Evolutionary conservation across 2,888 invertebrate genomes (phyloP), one percentile per base, ranked within the genome.

Genomic region (Allygus modestus): DNA sequence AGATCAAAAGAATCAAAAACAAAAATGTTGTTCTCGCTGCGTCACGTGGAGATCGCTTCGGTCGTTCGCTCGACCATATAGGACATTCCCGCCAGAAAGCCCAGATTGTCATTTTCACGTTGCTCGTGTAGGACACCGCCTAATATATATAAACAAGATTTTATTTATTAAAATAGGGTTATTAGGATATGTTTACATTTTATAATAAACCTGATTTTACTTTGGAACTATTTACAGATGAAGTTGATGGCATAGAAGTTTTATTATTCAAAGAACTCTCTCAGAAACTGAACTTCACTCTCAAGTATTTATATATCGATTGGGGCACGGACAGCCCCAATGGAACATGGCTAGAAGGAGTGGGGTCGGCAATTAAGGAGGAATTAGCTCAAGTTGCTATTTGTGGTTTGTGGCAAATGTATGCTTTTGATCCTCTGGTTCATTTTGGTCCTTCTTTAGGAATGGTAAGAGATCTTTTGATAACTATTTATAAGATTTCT

Each of bases 341-440:
- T 41, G 71, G 71, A 20, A 71, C 71, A 2, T 71, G 37, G 41
- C 5, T 37, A 4, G 71, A 23, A 2, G 71, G 71, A 41, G 41
- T 71, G 20, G 71, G 41, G n/a, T 23, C 15, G 20, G 71, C 71
- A 26, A 71, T 71, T n/a, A 37, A 71, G 17, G 37, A 71, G n/a
- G 71, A 41, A 17, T 11, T 37, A 23, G 71, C 71, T 0, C 37
- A 71, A 11, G 2, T 71, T 9, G 71, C 71, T 20, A 23, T 71
- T n/a, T 33, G 71, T 11, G 41, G 41, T 20, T n/a, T 71, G 20
- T 71, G 71, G 71, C 37, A 37, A 17, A 37, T 41, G 0, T 23
- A 9, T 71, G 5, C 37, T 4, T 37, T 71, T 1, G 15, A 37
- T 41, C 20, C 1, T 12, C 0, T 71, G 7, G 17, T 71, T 1